phyloP scores from a whole-genome alignment of 2,888 invertebrate species.

The Alloplasta piceator region DNA sequence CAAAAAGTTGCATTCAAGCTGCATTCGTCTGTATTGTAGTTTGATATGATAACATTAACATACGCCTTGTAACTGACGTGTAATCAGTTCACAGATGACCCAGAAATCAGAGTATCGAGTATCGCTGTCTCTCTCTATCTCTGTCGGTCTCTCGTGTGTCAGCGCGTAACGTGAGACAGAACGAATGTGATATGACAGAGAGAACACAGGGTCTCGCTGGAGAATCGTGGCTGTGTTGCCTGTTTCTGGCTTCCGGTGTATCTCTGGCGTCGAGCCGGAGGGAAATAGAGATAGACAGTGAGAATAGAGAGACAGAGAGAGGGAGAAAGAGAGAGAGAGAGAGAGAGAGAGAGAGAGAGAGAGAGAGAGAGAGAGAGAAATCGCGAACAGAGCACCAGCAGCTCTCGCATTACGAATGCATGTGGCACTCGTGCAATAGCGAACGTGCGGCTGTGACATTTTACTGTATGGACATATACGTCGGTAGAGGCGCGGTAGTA shows the following conservation, averaged over 20 bases:
- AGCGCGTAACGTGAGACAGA: conserved; percentile 25
- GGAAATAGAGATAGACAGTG: conserved; percentile 6
- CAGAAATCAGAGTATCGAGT: conserved; percentile 21
- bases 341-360: conserved; percentile 10
- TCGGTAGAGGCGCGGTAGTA: conserved; percentile 15
- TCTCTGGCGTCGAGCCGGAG: conserved; percentile 9
- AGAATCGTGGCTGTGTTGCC: too few species aligned
- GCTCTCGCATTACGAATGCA: conserved; percentile 49
- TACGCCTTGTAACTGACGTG: conserved; percentile 14
- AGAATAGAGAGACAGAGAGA: conserved; percentile 9
- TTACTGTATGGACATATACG: not conserved
- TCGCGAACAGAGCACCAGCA: conserved; percentile 14
- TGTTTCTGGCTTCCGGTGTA: conserved; percentile 25
- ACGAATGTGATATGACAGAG: conserved; percentile 32
- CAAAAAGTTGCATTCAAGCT: too few species aligned
- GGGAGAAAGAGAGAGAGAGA: conserved; percentile 25
- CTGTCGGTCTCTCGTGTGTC: not conserved
- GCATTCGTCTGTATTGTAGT: not conserved
- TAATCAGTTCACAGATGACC: conserved; percentile 35
- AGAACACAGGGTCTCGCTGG: not conserved
- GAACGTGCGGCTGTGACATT: conserved; percentile 44
- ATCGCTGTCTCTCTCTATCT: conserved; percentile 5
- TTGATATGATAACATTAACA: conserved; percentile 11
- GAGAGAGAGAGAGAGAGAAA: conserved; percentile 31
- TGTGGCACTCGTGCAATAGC: conserved; percentile 28